A percentile compares a stretch with the other conserved stretches of the same genome.
These are phyloP conservation scores for Bovichtus variegatus DNA, from an alignment of 2,797 vertebrate genomes.

Conservation along the genomic window DNA sequence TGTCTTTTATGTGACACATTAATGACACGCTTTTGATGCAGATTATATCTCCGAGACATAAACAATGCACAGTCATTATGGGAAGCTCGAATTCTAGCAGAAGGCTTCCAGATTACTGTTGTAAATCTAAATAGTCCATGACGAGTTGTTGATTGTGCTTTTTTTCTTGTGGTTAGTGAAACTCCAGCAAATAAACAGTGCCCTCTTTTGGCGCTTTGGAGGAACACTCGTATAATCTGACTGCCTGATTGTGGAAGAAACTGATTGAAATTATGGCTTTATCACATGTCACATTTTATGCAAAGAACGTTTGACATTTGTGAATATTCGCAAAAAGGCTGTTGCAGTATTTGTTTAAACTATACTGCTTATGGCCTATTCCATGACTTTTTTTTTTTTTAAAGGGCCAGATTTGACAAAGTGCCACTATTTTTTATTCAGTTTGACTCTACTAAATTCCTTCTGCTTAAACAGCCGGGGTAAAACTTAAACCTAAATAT, in stretches of 20 bases:
- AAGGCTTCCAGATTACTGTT: slow-evolving; percentile 14
- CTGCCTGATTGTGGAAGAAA: background rate
- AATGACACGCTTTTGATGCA: slow-evolving; percentile 21
- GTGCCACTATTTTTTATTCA: too few species aligned
- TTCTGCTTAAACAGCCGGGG: too few species aligned
- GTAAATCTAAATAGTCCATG: slow-evolving; percentile 12
- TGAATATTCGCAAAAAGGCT: background rate
- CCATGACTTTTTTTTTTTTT: too few species aligned
- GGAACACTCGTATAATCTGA: background rate
- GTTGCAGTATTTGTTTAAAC: background rate
- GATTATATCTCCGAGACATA: slow-evolving; percentile 14
- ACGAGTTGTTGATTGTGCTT: slow-evolving; percentile 17
- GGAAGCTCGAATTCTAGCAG: slow-evolving; percentile 15
- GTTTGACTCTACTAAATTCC: too few species aligned
- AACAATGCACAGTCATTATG: slow-evolving; percentile 22
- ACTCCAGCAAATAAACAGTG: slow-evolving; percentile 58
- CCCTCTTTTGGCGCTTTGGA: slow-evolving; percentile 63
- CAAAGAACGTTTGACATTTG: too few species aligned
- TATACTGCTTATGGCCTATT: background rate
- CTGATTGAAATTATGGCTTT: background rate
- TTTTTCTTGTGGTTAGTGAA: slow-evolving; percentile 10
- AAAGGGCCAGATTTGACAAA: too few species aligned
- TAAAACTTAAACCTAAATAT: too few species aligned
- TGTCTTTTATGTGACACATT: slow-evolving; percentile 44
- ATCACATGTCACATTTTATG: background rate